Evolutionary conservation across 2,888 invertebrate species (phyloP).

Genomic region (Celastrina argiolus): DNA sequence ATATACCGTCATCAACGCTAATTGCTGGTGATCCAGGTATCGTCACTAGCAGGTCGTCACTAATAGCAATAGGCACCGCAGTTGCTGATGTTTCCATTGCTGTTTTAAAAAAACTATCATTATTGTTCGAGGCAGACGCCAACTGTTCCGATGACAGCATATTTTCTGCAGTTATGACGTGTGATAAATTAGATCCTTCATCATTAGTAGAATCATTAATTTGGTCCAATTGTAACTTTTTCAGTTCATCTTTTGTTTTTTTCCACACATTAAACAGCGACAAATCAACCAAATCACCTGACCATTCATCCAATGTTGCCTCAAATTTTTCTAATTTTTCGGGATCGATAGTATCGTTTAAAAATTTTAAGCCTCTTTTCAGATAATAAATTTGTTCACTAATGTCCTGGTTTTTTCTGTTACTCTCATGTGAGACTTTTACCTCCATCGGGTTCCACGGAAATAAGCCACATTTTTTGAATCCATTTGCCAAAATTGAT

Average conservation of each 20-base stretch:
- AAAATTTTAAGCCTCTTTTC: constrained; percentile 7
- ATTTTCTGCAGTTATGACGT: not conserved
- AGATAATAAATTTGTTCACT: not conserved
- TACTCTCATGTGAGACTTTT: not conserved
- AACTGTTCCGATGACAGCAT: constrained; percentile 29
- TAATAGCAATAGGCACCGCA: too few relatives aligned
- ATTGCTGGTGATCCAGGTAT: too few relatives aligned
- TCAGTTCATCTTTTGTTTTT: not conserved
- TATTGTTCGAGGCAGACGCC: too few relatives aligned
- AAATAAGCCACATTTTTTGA: constrained; percentile 30
- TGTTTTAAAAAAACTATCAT: too few relatives aligned
- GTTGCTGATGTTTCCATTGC: too few relatives aligned
- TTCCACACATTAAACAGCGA: constrained; percentile 15
- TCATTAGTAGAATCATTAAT: too few relatives aligned
- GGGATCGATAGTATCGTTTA: not conserved
- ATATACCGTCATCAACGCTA: too few relatives aligned
- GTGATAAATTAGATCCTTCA: not conserved
- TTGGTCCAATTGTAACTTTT: not conserved
- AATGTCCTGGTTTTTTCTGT: constrained; percentile 26
- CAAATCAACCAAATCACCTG: not conserved
- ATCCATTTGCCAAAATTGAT: constrained; percentile 34
- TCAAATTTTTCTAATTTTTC: constrained; percentile 6
- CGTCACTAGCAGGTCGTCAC: too few relatives aligned
- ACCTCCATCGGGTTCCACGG: constrained; percentile 27
- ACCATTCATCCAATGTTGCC: not conserved